These are phyloP conservation scores for Piprites chloris DNA, from an alignment of 2,113 vertebrate species.

Conservation along the genomic window DNA sequence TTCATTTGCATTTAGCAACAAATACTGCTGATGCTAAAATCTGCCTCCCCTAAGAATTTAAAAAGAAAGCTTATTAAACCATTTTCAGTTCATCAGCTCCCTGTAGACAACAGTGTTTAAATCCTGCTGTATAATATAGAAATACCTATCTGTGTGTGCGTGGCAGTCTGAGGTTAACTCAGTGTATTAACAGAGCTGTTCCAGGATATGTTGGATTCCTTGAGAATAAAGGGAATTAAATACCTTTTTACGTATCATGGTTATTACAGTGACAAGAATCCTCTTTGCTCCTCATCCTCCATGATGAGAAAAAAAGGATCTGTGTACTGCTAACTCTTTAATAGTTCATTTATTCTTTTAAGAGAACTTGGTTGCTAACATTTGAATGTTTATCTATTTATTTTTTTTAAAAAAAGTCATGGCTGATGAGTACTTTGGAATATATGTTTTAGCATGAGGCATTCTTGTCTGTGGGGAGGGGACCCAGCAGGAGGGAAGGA, in stretches of 20 bases:
- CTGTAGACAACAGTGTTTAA: slow-evolving; percentile 3
- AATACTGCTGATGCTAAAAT: slow-evolving; percentile 55
- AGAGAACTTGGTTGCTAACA: background rate
- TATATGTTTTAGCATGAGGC: background rate
- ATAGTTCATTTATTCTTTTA: background rate
- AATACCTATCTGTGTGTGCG: background rate
- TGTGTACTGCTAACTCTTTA: background rate
- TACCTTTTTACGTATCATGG: background rate
- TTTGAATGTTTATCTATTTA: background rate
- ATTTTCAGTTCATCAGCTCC: slow-evolving; percentile 46
- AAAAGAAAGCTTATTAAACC: slow-evolving; percentile 56
- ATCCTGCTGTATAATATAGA: background rate
- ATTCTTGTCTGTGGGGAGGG: background rate
- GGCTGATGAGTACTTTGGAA: background rate
- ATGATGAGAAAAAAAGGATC: background rate
- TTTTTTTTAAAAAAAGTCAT: background rate
- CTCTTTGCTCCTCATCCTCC: background rate
- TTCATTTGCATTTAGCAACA: slow-evolving; percentile 63
- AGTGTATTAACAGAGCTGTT: background rate
- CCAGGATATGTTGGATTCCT: background rate
- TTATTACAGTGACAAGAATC: background rate
- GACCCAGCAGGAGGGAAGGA: background rate
- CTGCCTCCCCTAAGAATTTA: slow-evolving; percentile 14
- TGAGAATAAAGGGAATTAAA: slow-evolving; percentile 12
- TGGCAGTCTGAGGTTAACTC: background rate